Evolutionary conservation across 2,888 invertebrate species (phyloP).

Genomic region (Bugulina stolonifera): DNA sequence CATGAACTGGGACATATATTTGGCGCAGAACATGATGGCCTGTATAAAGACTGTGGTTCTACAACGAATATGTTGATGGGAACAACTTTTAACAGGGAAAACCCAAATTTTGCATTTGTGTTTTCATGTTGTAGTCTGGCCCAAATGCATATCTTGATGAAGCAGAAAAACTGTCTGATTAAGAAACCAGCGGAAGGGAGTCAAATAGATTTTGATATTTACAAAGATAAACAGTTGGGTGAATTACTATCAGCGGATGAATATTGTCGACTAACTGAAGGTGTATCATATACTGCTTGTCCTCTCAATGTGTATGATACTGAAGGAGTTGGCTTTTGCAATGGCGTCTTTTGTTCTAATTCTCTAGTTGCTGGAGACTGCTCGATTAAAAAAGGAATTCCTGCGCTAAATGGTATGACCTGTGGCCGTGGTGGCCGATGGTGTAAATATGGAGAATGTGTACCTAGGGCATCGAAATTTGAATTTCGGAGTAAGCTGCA

Average conservation of each 20-base stretch:
- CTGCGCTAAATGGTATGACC: constrained; percentile 1
- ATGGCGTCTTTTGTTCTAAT: neutral
- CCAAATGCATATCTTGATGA: neutral
- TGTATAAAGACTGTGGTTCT: constrained; percentile 9
- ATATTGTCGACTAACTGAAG: neutral
- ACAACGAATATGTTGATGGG: constrained; percentile 18
- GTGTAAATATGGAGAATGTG: constrained; percentile 19
- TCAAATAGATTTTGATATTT: neutral
- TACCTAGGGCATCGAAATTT: neutral
- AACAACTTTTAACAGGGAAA: constrained; percentile 3
- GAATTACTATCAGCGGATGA: neutral
- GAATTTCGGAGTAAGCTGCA: neutral
- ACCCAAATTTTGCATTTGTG: constrained; percentile 9
- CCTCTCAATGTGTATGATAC: neutral
- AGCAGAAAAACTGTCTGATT: neutral
- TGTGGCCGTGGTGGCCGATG: neutral
- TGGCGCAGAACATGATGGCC: constrained; percentile 13
- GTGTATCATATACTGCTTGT: neutral
- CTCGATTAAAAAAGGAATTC: neutral
- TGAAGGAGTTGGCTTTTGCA: neutral
- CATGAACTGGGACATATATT: constrained; percentile 15
- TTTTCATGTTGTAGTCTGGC: constrained; percentile 17
- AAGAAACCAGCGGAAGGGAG: neutral
- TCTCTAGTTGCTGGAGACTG: neutral
- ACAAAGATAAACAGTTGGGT: neutral